Conservation (phyloP, 2,888 invertebrate genomes). For the Neelides folsomi region DNA sequence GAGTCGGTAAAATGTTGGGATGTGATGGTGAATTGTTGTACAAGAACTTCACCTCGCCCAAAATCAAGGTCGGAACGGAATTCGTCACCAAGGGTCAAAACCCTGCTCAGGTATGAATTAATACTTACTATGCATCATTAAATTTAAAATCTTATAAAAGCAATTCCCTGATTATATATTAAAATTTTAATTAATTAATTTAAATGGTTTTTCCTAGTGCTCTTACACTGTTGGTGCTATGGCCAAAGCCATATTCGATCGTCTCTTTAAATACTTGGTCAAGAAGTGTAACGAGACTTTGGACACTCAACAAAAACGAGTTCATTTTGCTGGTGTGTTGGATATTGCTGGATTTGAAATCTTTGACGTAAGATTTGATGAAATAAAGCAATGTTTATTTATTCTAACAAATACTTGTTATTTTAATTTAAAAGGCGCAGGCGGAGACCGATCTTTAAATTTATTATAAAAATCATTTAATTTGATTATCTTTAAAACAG, state of each 20-base stretch:
- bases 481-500: no score
- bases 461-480: no score
- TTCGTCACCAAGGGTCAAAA: slow-evolving; percentile 41
- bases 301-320: slow-evolving; percentile 42
- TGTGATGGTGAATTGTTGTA: slow-evolving; percentile 40
- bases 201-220: slow-evolving; percentile 47
- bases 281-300: slow-evolving; percentile 44
- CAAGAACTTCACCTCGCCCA: slow-evolving; percentile 38
- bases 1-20: slow-evolving; percentile 39
- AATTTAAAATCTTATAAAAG: no score
- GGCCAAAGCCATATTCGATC: slow-evolving; percentile 37
- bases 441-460: no score
- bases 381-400: no score
- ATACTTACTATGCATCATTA: no score
- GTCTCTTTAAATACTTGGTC: slow-evolving; percentile 42
- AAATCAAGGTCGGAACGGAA: slow-evolving; percentile 41
- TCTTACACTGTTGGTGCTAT: slow-evolving; percentile 41
- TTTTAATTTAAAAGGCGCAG: no score
- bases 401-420: no score
- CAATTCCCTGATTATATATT: no score
- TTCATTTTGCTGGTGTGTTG: slow-evolving; percentile 73
- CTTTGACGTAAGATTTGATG: slow-evolving; percentile 37
- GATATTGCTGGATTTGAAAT: slow-evolving; percentile 99
- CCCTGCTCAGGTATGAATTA: slow-evolving; percentile 35
- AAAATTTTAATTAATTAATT: no score